Percentiles rank a stretch among this genome's conserved stretches.
Evolutionary conservation across 2,113 vertebrate genomes (phyloP).

Genomic region (Entosphenus tridentatus): DNA sequence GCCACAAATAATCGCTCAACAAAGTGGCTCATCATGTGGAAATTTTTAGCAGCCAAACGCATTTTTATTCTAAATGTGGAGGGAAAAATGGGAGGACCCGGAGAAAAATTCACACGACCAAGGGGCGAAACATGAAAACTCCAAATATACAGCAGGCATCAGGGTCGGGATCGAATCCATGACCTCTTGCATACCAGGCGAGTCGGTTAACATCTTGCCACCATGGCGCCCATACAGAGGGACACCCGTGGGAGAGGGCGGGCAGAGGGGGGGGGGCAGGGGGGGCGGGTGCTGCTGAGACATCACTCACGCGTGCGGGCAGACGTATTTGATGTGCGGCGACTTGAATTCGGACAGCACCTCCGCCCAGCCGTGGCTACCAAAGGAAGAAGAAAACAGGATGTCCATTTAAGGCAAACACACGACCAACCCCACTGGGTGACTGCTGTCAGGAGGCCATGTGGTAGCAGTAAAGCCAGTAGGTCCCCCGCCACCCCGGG

Average conservation of each 20-base stretch:
- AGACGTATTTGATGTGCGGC: slow-evolving; percentile 83
- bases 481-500: too few species aligned
- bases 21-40: too few species aligned
- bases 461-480: too few species aligned
- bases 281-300: background rate
- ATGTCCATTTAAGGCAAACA: too few species aligned
- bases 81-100: background rate
- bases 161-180: background rate
- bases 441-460: too few species aligned
- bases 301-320: slow-evolving; percentile 74
- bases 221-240: background rate
- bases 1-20: too few species aligned
- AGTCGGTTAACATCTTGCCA: background rate
- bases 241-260: background rate
- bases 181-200: background rate
- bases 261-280: background rate
- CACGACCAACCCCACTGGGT: too few species aligned
- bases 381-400: background rate
- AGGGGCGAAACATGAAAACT: background rate
- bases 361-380: slow-evolving; percentile 79
- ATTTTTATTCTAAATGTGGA: too few species aligned
- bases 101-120: background rate
- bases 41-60: too few species aligned
- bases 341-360: slow-evolving; percentile 50
- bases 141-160: background rate